Conservation (phyloP, 2,113 vertebrate species). For the Elaphurus davidianus region DNA sequence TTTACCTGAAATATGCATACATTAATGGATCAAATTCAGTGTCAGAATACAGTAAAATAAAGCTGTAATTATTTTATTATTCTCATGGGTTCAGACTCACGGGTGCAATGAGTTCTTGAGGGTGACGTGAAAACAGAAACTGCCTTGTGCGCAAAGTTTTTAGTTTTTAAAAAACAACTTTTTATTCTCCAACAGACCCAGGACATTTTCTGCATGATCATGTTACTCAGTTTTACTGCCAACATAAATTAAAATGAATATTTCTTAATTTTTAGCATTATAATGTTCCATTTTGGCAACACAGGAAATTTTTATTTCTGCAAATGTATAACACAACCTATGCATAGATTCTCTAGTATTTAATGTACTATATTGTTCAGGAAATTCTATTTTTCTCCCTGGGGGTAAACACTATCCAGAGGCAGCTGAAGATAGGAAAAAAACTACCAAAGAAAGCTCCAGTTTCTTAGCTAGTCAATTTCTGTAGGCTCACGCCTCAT, state of each 20-base stretch:
- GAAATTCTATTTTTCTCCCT: background rate
- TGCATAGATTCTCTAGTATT: background rate
- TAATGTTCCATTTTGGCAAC: slow-evolving; percentile 75
- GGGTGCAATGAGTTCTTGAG: slow-evolving; percentile 75
- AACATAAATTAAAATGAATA: slow-evolving; percentile 79
- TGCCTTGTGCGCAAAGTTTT: slow-evolving; percentile 79
- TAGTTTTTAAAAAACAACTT: slow-evolving; percentile 71
- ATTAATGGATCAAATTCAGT: slow-evolving; percentile 74
- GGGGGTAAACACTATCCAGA: background rate
- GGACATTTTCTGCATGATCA: slow-evolving; percentile 68
- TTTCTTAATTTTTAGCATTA: slow-evolving; percentile 79
- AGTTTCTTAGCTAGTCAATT: background rate
- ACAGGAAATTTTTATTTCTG: slow-evolving; percentile 35
- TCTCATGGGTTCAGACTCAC: slow-evolving; percentile 75
- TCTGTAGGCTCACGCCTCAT: background rate
- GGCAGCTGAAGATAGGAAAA: background rate
- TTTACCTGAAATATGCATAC: slow-evolving; percentile 70
- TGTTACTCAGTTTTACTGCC: slow-evolving; percentile 74
- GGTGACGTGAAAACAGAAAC: slow-evolving; percentile 82
- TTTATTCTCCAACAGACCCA: slow-evolving; percentile 70
- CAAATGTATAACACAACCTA: background rate
- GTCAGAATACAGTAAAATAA: slow-evolving; percentile 78
- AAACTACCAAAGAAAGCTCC: background rate
- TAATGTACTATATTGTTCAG: background rate
- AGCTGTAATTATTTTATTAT: slow-evolving; percentile 82